Percentiles rank a stretch among this genome's conserved stretches.
Conservation (phyloP, 2,888 invertebrate genomes). For the Brachypalpus laphriformis region DNA sequence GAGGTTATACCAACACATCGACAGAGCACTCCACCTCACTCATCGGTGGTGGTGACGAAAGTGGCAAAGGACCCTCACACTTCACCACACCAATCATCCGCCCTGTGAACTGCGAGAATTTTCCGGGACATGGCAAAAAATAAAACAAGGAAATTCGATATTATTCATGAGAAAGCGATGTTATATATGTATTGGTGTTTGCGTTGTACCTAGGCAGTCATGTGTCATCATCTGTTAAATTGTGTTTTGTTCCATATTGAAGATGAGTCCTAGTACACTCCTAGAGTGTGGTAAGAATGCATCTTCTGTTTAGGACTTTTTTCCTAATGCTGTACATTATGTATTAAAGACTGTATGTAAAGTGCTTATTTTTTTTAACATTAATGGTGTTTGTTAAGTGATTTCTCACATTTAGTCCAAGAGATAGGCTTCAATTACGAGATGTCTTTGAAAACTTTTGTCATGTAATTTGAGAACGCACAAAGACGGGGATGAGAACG, state of each 20-base stretch:
- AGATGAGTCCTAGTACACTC: conserved; percentile 24
- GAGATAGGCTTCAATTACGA: conserved; percentile 54
- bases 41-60: conserved; percentile 1
- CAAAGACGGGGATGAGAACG: not conserved
- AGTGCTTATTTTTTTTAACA: conserved; percentile 10
- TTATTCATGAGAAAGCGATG: conserved; percentile 69
- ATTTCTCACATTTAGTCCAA: conserved; percentile 61
- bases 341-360: not conserved
- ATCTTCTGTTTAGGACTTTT: conserved; percentile 29
- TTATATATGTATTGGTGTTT: conserved; percentile 9
- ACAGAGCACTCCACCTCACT: not conserved
- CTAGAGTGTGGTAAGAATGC: conserved; percentile 41
- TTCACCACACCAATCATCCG: conserved; percentile 60
- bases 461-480: conserved; percentile 8
- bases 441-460: conserved; percentile 41
- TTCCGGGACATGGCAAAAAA: conserved; percentile 54
- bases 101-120: conserved; percentile 58
- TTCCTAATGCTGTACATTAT: not conserved
- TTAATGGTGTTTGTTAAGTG: conserved; percentile 62
- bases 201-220: conserved; percentile 51
- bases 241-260: conserved; percentile 66
- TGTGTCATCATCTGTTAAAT: conserved; percentile 73
- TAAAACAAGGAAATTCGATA: conserved; percentile 59
- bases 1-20: conserved; percentile 68
- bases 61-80: conserved; percentile 43